A percentile compares a stretch with the other conserved stretches of the same genome.
Conservation (phyloP, 2,797 vertebrate genomes). For the Anisognathus igniventris region DNA sequence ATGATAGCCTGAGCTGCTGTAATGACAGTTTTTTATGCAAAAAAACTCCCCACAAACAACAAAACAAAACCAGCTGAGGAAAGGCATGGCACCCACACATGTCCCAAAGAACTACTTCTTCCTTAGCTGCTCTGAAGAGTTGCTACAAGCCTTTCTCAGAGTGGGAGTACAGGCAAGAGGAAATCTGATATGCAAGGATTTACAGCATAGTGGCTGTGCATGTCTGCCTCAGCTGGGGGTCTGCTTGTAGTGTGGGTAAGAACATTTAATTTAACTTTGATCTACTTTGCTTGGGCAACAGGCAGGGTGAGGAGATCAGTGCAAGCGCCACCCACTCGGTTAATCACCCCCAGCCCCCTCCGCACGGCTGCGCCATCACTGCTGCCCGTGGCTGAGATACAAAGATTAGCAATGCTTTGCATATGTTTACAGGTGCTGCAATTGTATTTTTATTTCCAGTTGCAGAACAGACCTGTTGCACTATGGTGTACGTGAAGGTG, state of each 20-base stretch:
- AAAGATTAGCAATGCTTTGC: conserved; percentile 11
- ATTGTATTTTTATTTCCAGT: neutral
- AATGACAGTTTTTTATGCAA: neutral
- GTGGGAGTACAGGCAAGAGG: neutral
- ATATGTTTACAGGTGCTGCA: conserved; percentile 29
- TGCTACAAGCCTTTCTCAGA: neutral
- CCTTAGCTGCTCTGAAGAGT: neutral
- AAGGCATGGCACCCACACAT: neutral
- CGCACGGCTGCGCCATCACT: rapidly evolving
- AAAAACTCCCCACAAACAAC: neutral
- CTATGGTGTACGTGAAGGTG: neutral
- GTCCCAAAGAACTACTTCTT: neutral
- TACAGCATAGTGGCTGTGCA: rapidly evolving
- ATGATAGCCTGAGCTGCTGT: neutral
- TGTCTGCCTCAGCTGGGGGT: neutral
- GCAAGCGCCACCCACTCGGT: neutral
- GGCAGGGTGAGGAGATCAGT: conserved; percentile 3
- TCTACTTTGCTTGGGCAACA: conserved; percentile 35
- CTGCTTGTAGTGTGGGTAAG: neutral
- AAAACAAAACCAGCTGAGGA: neutral
- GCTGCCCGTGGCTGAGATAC: neutral
- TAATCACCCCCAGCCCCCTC: neutral
- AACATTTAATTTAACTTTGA: neutral
- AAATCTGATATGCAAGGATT: neutral
- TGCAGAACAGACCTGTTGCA: conserved; percentile 26